Evolutionary conservation across 2,797 vertebrate genomes (phyloP).

Genomic region (Petrocephalus schoutedeni): DNA sequence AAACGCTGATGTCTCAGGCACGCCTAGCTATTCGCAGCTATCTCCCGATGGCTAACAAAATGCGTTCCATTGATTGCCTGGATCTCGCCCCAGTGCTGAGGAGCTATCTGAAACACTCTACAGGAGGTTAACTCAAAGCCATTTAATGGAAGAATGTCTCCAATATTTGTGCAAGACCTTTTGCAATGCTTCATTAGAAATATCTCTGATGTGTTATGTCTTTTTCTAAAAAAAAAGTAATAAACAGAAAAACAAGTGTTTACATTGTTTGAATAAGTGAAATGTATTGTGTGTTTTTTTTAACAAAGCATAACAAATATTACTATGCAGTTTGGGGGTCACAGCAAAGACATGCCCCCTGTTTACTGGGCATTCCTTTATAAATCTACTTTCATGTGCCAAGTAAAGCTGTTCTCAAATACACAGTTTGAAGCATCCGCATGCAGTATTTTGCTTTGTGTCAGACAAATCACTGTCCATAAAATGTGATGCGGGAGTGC

Average conservation of each 20-base stretch:
- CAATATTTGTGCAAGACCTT: not conserved
- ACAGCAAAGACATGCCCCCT: not conserved
- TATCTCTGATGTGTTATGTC: not conserved
- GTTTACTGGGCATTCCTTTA: not conserved
- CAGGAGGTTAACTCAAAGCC: slow-evolving; percentile 30
- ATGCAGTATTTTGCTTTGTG: not conserved
- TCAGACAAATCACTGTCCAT: not conserved
- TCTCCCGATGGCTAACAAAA: slow-evolving; percentile 50
- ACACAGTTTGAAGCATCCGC: not conserved
- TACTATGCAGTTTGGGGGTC: not conserved
- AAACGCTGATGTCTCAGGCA: slow-evolving; percentile 81
- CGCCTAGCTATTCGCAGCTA: slow-evolving; percentile 67
- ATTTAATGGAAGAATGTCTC: not conserved
- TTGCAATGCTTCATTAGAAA: not conserved
- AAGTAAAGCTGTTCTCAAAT: not conserved
- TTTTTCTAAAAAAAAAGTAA: not conserved
- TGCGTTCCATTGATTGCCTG: slow-evolving; percentile 54
- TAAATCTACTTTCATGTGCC: not conserved
- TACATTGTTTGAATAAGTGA: not conserved
- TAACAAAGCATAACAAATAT: not conserved
- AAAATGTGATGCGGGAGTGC: not conserved
- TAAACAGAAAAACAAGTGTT: not conserved
- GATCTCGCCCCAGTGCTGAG: slow-evolving; percentile 72
- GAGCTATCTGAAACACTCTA: slow-evolving; percentile 73
- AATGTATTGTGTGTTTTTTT: not conserved